Evolutionary conservation across 2,797 vertebrate genomes (phyloP).

Genomic region (Merluccius polli): DNA sequence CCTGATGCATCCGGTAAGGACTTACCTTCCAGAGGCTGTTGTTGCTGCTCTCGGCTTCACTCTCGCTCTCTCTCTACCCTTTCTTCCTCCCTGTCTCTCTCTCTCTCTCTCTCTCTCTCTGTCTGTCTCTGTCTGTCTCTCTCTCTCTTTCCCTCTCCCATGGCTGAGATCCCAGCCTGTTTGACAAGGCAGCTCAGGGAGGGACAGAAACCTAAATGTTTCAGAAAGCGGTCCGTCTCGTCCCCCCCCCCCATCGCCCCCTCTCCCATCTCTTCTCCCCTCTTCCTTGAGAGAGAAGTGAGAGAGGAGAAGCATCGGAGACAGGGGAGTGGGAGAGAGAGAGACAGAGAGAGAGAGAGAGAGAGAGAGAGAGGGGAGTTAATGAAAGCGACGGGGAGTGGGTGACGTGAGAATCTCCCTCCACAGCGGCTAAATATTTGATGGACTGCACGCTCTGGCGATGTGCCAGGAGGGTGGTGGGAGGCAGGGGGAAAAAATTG

Average conservation of each 20-base stretch:
- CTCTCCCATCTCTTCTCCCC: not conserved
- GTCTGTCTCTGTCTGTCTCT: too few relatives aligned
- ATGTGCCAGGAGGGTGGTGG: not conserved
- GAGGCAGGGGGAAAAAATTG: conserved; percentile 8
- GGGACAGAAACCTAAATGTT: conserved; percentile 37
- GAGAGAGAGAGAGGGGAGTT: conserved; percentile 16
- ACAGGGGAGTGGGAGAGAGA: not conserved
- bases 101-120: too few relatives aligned
- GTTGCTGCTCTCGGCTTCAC: too few relatives aligned
- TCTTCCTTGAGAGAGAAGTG: conserved; percentile 18
- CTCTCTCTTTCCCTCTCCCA: not conserved
- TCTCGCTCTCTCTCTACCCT: too few relatives aligned
- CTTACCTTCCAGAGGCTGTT: too few relatives aligned
- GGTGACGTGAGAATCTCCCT: conserved; percentile 32
- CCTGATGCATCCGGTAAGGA: too few relatives aligned
- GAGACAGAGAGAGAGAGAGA: not conserved
- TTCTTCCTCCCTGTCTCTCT: too few relatives aligned
- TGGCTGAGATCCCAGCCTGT: conserved; percentile 37
- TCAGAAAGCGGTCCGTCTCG: conserved; percentile 29
- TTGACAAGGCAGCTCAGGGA: conserved; percentile 41
- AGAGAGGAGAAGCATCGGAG: conserved; percentile 30
- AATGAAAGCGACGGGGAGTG: conserved; percentile 23
- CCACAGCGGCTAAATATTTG: conserved; percentile 61
- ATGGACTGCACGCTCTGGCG: conserved; percentile 30
- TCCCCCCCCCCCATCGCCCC: conserved; percentile 22